A percentile compares a stretch with the other conserved stretches of the same genome.
These are phyloP conservation scores for Bagarius yarrelli DNA, from an alignment of 2,113 vertebrate species.

Conservation along the genomic window DNA sequence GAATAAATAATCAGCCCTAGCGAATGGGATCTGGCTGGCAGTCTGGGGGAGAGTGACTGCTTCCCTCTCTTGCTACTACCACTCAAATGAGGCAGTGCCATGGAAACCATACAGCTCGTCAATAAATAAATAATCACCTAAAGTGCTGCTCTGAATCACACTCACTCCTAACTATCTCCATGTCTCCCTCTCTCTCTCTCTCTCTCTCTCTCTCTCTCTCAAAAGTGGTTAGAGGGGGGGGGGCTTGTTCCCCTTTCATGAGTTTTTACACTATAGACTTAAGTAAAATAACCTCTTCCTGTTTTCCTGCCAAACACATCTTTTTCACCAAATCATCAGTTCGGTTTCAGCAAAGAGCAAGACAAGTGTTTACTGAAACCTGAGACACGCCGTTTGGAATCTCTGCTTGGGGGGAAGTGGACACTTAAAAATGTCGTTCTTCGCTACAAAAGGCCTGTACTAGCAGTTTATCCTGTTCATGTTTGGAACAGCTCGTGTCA, in stretches of 20 bases:
- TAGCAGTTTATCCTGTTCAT: constrained; percentile 6
- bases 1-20: constrained; percentile 55
- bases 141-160: constrained; percentile 55
- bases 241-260: constrained; percentile 40
- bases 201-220: constrained; percentile 5
- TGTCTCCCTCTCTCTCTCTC: not conserved
- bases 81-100: constrained; percentile 49
- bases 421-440: not conserved
- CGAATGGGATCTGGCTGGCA: constrained; percentile 41
- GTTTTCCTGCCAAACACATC: constrained; percentile 33
- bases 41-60: constrained; percentile 37
- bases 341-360: not conserved
- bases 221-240: constrained; percentile 65
- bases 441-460: not conserved
- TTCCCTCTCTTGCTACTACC: constrained; percentile 48
- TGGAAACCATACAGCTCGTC: constrained; percentile 57
- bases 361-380: constrained; percentile 4
- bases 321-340: constrained; percentile 34
- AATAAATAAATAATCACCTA: constrained; percentile 60
- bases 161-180: constrained; percentile 19
- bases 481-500: not conserved
- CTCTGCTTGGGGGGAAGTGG: not conserved
- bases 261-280: constrained; percentile 24
- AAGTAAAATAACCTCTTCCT: constrained; percentile 38
- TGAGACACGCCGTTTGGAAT: not conserved